A percentile compares a stretch with the other conserved stretches of the same genome.
phyloP scores from a whole-genome alignment of 1,140 invertebrate species.

The Ips nitidus region DNA sequence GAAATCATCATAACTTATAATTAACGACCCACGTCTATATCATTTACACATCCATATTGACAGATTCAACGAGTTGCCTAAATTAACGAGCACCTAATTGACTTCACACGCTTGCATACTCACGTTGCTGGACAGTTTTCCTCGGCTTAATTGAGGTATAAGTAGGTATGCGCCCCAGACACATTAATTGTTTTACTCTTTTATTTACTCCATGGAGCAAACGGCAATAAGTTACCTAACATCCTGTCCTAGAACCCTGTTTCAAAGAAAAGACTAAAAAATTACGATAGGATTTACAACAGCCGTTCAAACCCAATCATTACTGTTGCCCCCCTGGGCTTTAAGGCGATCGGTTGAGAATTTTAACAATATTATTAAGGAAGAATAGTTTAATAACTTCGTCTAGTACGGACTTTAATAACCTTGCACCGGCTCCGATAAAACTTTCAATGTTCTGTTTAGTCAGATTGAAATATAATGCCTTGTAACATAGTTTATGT shows the following conservation, averaged over 20 bases:
- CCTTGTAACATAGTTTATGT: slow-evolving; percentile 1
- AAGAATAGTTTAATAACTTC: neutral
- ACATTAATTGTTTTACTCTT: too few relatives aligned
- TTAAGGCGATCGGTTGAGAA: neutral
- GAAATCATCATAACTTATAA: too few relatives aligned
- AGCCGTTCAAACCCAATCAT: neutral
- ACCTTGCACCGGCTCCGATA: neutral
- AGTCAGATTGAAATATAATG: neutral
- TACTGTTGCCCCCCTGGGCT: neutral
- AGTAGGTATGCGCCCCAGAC: too few relatives aligned
- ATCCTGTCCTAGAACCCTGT: neutral
- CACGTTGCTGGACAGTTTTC: too few relatives aligned
- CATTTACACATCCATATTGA: too few relatives aligned
- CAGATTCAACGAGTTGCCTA: too few relatives aligned
- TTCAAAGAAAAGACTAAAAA: neutral
- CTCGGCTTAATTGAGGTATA: too few relatives aligned
- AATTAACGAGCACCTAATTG: too few relatives aligned
- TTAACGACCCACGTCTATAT: too few relatives aligned
- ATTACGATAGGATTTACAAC: neutral
- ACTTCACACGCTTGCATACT: too few relatives aligned
- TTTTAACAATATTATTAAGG: slow-evolving; percentile 3
- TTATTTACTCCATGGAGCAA: too few relatives aligned
- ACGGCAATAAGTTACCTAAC: too few relatives aligned
- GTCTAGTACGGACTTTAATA: neutral
- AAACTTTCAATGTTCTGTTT: neutral